Evolutionary conservation across 1,140 invertebrate species (phyloP), one percentile per base, ranked within the genome.

Genomic region (Mercenaria mercenaria): DNA sequence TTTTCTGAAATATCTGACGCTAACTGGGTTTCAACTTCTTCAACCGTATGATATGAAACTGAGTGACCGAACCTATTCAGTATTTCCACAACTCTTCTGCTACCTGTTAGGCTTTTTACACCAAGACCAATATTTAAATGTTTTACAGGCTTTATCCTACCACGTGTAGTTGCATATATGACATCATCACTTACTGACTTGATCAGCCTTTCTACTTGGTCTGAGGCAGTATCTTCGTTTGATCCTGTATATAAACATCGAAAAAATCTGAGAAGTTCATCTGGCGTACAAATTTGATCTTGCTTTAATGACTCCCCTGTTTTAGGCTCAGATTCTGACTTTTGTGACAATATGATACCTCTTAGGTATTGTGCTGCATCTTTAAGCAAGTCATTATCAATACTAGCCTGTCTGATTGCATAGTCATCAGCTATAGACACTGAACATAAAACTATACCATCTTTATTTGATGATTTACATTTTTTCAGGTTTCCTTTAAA

Each of bases 61-160:
- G 18, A 56, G 67, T 90, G 89, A 20, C 82, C 69, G 50, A 90
- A 67, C 15, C 64, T 37, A 50, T 90, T 90, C 20, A 86, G 23
- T 26, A 90, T 72, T 32, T 87, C 76, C 6, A 90, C 43, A 2
- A 90, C 56, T 34, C 59, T 90, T 29, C 89, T 77, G 39, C 89
- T 90, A n/a, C 82, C 89, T 29, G 50, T 90, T 29, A 89, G 13
- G 29, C 23, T 83, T 83, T 83, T 89, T 10, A 89, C 1, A 15
- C 79, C 88, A 3, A 88, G 20, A n/a, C 59, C 86, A 37, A 81
- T 47, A 23, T 15, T 37, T 20, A 88, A 13, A 64, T 88, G 76
- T 82, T 88, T 81, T 6, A 10, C 32, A 34, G 86, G 86, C 23
- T 88, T 88, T 3, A 81, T 23, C n/a, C 13, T 13, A 11, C 86